Percentiles rank a stretch among this genome's conserved stretches.
Conservation (phyloP, 2,888 invertebrate species). For the Sphinx pinastri region DNA sequence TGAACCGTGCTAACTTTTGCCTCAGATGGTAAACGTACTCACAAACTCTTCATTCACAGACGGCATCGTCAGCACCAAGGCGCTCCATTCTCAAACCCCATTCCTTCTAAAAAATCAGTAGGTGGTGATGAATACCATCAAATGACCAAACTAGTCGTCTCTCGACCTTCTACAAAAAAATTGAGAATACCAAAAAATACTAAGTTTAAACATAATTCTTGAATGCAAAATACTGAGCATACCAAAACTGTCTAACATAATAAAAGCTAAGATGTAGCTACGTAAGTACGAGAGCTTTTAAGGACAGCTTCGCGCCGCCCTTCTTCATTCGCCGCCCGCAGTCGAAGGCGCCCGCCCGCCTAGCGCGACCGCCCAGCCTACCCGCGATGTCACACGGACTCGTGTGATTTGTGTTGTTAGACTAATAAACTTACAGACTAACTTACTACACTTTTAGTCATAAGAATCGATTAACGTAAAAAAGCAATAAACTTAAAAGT, state of each 20-base stretch:
- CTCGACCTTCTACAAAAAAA: too few species aligned
- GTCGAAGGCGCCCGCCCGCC: conserved; percentile 66
- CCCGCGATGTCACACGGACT: not conserved
- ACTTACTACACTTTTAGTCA: not conserved
- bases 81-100: too few species aligned
- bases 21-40: too few species aligned
- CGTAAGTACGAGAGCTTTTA: conserved; percentile 35
- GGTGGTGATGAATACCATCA: too few species aligned
- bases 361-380: conserved; percentile 22
- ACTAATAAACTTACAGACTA: not conserved
- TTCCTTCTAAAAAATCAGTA: too few species aligned
- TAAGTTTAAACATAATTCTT: too few species aligned
- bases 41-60: too few species aligned
- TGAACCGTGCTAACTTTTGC: too few species aligned
- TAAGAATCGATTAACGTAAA: conserved; percentile 11
- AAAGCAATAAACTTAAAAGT: conserved; percentile 37
- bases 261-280: conserved; percentile 36
- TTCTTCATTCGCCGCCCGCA: conserved; percentile 65
- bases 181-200: too few species aligned
- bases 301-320: conserved; percentile 37
- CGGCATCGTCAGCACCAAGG: too few species aligned
- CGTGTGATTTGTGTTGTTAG: not conserved
- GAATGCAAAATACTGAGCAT: too few species aligned
- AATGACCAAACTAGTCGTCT: too few species aligned
- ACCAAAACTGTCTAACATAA: not conserved